Evolutionary conservation across 2,113 vertebrate species (phyloP), one percentile per base, ranked within the genome.

Genomic region (Daubentonia madagascariensis): DNA sequence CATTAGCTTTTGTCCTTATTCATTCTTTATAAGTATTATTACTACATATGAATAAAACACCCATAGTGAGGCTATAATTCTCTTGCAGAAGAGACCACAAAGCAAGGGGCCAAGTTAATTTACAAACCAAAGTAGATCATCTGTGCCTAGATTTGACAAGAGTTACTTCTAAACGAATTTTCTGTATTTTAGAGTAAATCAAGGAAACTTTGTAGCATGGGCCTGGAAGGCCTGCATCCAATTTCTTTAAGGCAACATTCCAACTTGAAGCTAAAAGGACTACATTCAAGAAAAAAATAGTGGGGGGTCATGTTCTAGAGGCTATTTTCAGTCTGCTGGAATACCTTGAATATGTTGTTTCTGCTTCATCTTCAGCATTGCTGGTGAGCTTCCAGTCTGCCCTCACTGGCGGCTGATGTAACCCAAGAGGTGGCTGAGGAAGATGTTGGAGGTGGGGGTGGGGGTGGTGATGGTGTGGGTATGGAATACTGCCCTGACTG

Each of bases 371-470:
- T 91, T 99, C 99, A 37, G 99, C 97, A 85, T 98, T 98, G 98
- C 98, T 98, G 96, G 99, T 98, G 83, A 99, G 98, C 98, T 99
- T 99, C 99, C 99, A 99, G 98, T 99, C 99, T 80, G 99, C 98
- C 96, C 99, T 99, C 96, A 99, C 98, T 95, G 99, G 99, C 61
- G 99, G 99, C 94, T 99, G 99, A 92, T 99, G 99, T 61, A 99
- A 99, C 85, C 99, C 99, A 78, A 99, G 97, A 94, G 99, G 98
- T 1, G 99, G 99, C 98, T 99, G 99, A 97, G 99, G 98, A 78
- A 99, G 99, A 96, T 99, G 99, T 79, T 99, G 98, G 89, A 99
- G 99, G 98, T 99, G 99, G 92, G 99, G 98, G 37, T 99, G 99
- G 95, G 99, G 98, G 37, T 99, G 99, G 95, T 99, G 99, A 88